phyloP scores from a whole-genome alignment of 2,797 vertebrate genomes.

The Poecilia picta region DNA sequence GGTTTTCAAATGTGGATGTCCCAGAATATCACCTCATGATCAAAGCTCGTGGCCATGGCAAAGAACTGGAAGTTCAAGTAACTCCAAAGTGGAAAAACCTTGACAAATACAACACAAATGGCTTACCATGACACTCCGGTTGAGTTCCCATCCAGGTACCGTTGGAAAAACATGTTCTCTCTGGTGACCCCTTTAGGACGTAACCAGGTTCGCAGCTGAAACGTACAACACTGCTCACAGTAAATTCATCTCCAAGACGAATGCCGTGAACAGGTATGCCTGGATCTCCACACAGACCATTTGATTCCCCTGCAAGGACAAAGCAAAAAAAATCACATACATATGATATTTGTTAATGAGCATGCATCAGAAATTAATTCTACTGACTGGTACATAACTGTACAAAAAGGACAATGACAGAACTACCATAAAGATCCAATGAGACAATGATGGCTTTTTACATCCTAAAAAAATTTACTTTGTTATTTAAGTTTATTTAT shows the following conservation, averaged over 20 bases:
- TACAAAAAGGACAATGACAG: conserved; percentile 2
- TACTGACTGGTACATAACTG: background rate
- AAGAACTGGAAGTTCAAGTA: conserved; percentile 2
- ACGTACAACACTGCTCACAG: conserved; percentile 81
- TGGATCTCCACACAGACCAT: conserved; percentile 91
- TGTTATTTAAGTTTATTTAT: background rate
- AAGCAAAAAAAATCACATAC: background rate
- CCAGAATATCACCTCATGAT: background rate
- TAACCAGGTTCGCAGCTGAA: conserved; percentile 97
- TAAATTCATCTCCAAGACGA: conserved; percentile 90
- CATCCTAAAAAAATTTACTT: conserved; percentile 4
- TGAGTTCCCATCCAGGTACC: conserved; percentile 90
- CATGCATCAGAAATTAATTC: background rate
- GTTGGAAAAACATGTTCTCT: conserved; percentile 87
- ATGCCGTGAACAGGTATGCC: conserved; percentile 92
- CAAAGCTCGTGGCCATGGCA: conserved; percentile 1
- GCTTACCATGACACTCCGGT: conserved; percentile 93
- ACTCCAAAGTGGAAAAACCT: conserved; percentile 3
- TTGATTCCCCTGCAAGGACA: conserved; percentile 82
- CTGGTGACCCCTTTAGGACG: conserved; percentile 86
- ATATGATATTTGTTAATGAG: background rate
- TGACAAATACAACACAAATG: background rate
- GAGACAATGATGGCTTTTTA: background rate
- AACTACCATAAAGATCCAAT: background rate
- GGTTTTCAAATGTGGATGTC: conserved; percentile 12